Conservation (phyloP, 2,113 vertebrate genomes). For the Epinephelus lanceolatus region DNA sequence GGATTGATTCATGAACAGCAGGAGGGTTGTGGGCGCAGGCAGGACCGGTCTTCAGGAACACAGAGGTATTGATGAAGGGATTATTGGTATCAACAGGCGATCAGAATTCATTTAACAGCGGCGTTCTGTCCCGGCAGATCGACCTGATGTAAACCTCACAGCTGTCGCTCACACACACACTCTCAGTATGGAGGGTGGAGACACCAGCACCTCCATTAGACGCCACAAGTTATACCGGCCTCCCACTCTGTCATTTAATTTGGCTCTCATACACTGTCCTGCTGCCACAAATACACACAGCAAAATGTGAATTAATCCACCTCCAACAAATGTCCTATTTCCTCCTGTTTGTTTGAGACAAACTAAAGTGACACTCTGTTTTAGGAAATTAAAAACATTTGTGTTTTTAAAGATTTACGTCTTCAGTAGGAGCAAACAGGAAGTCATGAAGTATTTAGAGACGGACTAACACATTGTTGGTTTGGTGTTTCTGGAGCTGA, state of each 20-base stretch:
- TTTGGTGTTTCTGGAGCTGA: too few species aligned
- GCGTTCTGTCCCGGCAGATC: neutral
- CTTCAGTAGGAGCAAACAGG: too few species aligned
- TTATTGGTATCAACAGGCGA: conserved; percentile 28
- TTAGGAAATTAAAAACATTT: too few species aligned
- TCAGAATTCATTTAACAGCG: conserved; percentile 3
- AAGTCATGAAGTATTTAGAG: too few species aligned
- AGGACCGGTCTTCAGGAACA: neutral
- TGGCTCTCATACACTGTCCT: neutral
- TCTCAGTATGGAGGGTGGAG: neutral
- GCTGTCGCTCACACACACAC: conserved; percentile 9
- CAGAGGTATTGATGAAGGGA: conserved; percentile 19
- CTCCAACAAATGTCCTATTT: neutral
- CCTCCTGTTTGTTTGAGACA: neutral
- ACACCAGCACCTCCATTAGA: neutral
- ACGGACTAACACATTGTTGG: too few species aligned
- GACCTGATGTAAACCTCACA: conserved; percentile 2
- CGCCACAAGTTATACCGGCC: neutral
- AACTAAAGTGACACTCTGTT: too few species aligned
- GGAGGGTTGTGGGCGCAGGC: neutral
- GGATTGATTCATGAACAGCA: conserved; percentile 23
- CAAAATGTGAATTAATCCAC: neutral
- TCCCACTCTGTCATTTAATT: neutral
- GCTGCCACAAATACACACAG: neutral
- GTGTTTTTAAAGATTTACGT: too few species aligned